Base-by-base conservation (phyloP, 2,888 invertebrate species). In the Agrochola macilenta region DNA sequence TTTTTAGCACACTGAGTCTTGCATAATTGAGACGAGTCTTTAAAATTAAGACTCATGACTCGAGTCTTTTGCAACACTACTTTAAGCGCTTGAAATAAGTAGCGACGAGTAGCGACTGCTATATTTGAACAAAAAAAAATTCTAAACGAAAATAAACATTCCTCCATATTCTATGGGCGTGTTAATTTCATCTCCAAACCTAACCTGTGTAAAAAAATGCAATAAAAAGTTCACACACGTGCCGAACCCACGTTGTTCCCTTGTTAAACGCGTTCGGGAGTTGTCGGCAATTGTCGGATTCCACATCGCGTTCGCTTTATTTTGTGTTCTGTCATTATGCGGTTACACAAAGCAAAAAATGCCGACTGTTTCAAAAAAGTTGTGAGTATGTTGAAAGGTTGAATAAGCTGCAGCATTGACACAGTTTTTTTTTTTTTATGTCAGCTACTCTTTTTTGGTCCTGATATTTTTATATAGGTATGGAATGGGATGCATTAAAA, bases 151-250 rank as follows among this genome's bases (percentile, higher is more conserved):
- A 76, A 70, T 39, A 76, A 76, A 72, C 58, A 30, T 57, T 0
- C 12, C 12, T 74, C 26, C 64, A 60, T 46, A 84, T 84, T 76
- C 74, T 30, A 69, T 69, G 17, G 30, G 60, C 61, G 82, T 82
- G 75, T 82, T 76, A 82, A 84, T 84, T 82, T 78, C 73, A 60
- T 60, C 60, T 69, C 46, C 14, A 57, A 61, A 23, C 54, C 39
- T 68, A 69, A 64, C 82, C 49, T 69, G 52, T 65, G 64, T 77
- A 77, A 77, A 76, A 77, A 84, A 77, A 77, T 74, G 77, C 77
- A 85, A 85, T 81, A 85, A 83, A 83, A 83, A 69, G 68, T 64
- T 74, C 30, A 12, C 81, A 63, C 70, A 78, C 83, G 82, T 82
- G 82, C 83, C 72, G 83, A 74, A 66, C 85, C 72, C 77, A 30